Evolutionary conservation across 2,797 vertebrate species (phyloP).

Genomic region (Loris lydekkerianus): DNA sequence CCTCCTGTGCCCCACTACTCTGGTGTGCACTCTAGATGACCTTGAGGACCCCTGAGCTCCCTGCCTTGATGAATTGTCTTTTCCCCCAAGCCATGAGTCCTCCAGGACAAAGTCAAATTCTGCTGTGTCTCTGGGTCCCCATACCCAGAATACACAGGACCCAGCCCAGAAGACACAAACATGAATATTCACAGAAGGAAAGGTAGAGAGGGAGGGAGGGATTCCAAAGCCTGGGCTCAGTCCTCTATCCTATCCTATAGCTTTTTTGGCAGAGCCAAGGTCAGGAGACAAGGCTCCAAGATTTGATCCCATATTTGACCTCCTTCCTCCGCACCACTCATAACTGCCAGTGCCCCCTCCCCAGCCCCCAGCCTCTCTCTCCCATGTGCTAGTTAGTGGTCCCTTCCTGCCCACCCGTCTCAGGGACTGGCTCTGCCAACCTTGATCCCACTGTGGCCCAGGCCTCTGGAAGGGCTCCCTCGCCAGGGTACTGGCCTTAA

Average conservation of each 20-base stretch:
- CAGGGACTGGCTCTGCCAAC: not conserved
- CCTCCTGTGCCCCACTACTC: not conserved
- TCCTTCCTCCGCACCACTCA: not conserved
- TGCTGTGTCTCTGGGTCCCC: not conserved
- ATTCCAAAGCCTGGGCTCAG: not conserved
- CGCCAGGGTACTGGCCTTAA: not conserved
- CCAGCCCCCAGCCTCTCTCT: not conserved
- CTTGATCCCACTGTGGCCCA: not conserved
- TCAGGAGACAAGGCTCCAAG: not conserved
- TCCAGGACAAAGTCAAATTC: not conserved
- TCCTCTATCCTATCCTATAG: not conserved
- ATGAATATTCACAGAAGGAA: not conserved
- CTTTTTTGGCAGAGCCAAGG: constrained; percentile 15
- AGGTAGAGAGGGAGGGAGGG: not conserved
- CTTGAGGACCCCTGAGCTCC: not conserved
- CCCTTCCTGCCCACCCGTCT: not conserved
- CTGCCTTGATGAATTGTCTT: not conserved
- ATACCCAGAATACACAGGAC: not conserved
- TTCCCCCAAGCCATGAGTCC: not conserved
- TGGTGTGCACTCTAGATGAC: not conserved
- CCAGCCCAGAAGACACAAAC: not conserved
- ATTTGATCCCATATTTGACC: not conserved
- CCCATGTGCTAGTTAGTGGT: too few species aligned
- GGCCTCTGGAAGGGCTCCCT: not conserved
- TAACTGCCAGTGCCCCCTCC: too few species aligned